Conservation (phyloP, 2,113 vertebrate species). For the Urocolius indicus region DNA sequence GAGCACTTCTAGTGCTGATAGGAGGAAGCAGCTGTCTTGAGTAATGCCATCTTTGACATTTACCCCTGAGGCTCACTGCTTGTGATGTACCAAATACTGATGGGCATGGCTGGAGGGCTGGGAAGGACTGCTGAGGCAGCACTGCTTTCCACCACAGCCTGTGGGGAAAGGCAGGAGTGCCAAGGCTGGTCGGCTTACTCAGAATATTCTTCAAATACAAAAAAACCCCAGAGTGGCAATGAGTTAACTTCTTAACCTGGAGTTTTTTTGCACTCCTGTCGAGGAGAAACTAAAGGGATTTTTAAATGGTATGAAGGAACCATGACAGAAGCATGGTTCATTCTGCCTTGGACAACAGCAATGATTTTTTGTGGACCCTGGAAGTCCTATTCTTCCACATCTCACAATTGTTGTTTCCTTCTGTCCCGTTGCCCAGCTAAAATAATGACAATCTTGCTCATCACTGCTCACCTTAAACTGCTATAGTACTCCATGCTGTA, state of each 20-base stretch:
- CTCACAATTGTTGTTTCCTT: not conserved
- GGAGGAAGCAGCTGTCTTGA: not conserved
- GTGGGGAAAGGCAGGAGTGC: not conserved
- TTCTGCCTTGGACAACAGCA: not conserved
- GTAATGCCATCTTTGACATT: not conserved
- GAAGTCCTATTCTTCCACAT: not conserved
- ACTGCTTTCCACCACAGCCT: no score
- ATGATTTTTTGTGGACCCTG: not conserved
- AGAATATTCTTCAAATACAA: not conserved
- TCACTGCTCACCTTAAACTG: not conserved
- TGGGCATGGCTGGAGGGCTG: not conserved
- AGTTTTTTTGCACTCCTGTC: not conserved
- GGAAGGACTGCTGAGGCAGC: not conserved
- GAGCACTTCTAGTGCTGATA: fast-evolving
- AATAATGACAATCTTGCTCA: not conserved
- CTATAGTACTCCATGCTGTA: not conserved
- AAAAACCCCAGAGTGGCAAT: not conserved
- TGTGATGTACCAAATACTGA: not conserved
- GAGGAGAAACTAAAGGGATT: not conserved
- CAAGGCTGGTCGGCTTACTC: not conserved
- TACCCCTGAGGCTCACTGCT: fast-evolving
- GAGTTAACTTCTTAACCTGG: not conserved
- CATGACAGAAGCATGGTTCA: not conserved
- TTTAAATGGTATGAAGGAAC: not conserved
- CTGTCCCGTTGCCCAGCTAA: not conserved